Base-by-base conservation (phyloP, 2,888 invertebrate species). In the Torymus aiolomorphi region DNA sequence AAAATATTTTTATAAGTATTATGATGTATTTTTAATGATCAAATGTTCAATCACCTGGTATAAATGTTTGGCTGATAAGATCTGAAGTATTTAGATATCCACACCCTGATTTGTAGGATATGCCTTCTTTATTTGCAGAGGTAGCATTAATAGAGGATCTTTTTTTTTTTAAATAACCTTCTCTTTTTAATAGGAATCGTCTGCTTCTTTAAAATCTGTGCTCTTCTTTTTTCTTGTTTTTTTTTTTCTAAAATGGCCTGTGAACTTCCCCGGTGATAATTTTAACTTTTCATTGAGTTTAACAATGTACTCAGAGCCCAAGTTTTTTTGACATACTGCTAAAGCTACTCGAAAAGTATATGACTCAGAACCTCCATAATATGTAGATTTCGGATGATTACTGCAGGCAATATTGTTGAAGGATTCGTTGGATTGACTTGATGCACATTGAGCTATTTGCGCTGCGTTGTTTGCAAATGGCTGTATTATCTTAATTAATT, bases 341-440 rank as follows among this genome's bases (percentile, higher is more conserved):
- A 69, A 13, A 24, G 72, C 66, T 11, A 80, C 76, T 66, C 76
- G 57, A 31, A 59, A 14, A 51, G 56, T 63, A 10, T 63, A 42
- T 5, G 72, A 80, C n/a, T 66, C 66, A 31, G 76, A 80, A 59
- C 70, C 76, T 11, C 54, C 76, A 66, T 80, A 80, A 66, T 14
- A 67, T 42, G 14, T n/a, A 20, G n/a, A n/a, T n/a, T n/a, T n/a
- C n/a, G n/a, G n/a, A n/a, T n/a, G n/a, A n/a, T n/a, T n/a, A n/a
- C n/a, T 57, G 4, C 18, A 16, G 14, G 71, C 72, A 13, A 66
- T 52, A 72, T 59, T 66, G 42, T 80, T 80, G 42, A 76, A 80
- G 13, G 71, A 76, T 52, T 80, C 73, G 20, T 71, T 71, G 31
- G 12, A 11, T 57, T 24, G 42, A 14, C 5, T 71, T 4, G n/a